Evolutionary conservation across 1,140 invertebrate species (phyloP).

Genomic region (Drosophila pectinifera): DNA sequence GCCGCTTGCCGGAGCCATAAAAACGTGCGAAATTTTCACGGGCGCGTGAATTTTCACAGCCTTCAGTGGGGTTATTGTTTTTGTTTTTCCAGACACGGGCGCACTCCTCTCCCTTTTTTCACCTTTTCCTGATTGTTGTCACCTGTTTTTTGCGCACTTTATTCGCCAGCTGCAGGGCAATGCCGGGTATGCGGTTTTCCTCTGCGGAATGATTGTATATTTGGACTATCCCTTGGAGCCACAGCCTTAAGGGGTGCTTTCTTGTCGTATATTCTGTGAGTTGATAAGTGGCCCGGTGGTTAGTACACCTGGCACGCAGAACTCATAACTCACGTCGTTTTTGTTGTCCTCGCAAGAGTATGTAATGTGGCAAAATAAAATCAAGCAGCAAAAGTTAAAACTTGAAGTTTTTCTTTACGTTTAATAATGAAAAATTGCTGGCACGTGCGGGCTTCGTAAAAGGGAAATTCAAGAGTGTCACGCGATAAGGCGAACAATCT

Average conservation of each 20-base stretch:
- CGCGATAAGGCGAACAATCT: too few species aligned
- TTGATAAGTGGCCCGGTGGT: slow-evolving; percentile 9
- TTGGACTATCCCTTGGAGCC: background rate
- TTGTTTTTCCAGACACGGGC: slow-evolving; percentile 62
- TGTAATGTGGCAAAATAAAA: slow-evolving; percentile 61
- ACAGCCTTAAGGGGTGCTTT: background rate
- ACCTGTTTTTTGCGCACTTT: slow-evolving; percentile 60
- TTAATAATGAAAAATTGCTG: slow-evolving; percentile 65
- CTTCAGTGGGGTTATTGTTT: slow-evolving; percentile 54
- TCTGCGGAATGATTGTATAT: background rate
- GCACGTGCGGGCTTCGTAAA: slow-evolving; percentile 50
- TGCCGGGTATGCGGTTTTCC: background rate
- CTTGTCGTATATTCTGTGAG: slow-evolving; percentile 1
- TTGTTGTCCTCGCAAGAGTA: slow-evolving; percentile 26
- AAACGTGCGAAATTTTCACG: slow-evolving; percentile 84
- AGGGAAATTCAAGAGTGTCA: background rate
- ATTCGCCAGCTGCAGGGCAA: slow-evolving; percentile 1
- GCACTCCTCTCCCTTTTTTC: background rate
- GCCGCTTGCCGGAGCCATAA: slow-evolving; percentile 45
- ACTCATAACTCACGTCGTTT: slow-evolving; percentile 75
- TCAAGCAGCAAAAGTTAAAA: slow-evolving; percentile 55
- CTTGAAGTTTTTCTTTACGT: slow-evolving; percentile 40
- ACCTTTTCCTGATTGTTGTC: slow-evolving; percentile 72
- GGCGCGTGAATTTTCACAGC: slow-evolving; percentile 76
- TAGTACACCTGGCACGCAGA: slow-evolving; percentile 75